Conservation (phyloP, 2,113 vertebrate species). For the Scalopus aquaticus region DNA sequence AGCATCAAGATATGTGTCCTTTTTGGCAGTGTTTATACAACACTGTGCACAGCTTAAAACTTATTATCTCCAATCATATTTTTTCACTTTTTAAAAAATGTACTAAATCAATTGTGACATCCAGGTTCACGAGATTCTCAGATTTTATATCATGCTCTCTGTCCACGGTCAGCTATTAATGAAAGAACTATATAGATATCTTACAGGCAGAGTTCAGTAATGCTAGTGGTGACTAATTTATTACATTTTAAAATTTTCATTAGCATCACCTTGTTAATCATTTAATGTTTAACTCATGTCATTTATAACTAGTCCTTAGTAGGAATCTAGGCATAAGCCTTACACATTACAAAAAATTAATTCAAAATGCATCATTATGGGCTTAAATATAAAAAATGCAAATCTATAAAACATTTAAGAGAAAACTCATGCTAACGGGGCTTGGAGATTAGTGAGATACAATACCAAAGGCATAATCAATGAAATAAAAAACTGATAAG, state of each 20-base stretch:
- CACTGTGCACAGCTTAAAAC: neutral
- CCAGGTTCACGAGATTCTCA: neutral
- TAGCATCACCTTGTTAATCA: neutral
- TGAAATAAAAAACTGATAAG: neutral
- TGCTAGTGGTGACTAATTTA: neutral
- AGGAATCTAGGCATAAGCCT: neutral
- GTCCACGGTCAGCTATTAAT: neutral
- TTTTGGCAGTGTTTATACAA: neutral
- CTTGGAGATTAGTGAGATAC: neutral
- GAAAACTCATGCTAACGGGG: neutral
- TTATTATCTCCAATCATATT: neutral
- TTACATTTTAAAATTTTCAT: neutral
- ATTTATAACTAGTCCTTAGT: neutral
- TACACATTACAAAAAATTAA: neutral
- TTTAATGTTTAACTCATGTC: neutral
- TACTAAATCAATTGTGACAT: neutral
- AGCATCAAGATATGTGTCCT: neutral
- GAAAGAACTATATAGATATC: neutral
- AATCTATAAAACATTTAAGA: neutral
- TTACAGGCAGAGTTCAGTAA: neutral
- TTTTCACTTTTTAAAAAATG: neutral
- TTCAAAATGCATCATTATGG: neutral
- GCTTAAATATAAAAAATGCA: neutral
- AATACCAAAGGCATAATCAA: neutral
- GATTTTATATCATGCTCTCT: neutral